Evolutionary conservation across 92 coral and sea anemone genomes (phyloP), one percentile per base, ranked within the genome.

Genomic region (Isaurus tuberculatus): DNA sequence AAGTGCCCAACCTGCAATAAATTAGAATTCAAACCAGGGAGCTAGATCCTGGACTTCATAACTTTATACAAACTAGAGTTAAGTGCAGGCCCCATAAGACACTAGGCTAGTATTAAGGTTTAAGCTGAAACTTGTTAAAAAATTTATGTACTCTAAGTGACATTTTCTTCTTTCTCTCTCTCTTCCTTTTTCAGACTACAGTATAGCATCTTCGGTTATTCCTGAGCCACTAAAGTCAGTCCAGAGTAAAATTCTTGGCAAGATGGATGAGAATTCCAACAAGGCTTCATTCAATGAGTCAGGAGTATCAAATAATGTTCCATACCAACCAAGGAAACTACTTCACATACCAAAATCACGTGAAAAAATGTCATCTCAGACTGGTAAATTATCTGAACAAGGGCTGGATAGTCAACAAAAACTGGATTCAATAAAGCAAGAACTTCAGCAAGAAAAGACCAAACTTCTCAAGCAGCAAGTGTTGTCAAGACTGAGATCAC

Each of bases 381-480:
- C n/a, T 57, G 36, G 49, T 13, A 77, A 60, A 34, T 14, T 58
- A 58, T 77, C 82, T 23, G 60, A 22, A 61, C 51, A 57, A 13
- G 70, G 34, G 14, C 23, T 30, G 8, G 49, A 71, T 78, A 80
- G 89, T 3, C 85, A 91, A 65, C 89, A 79, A 78, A 89, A 82
- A 29, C 85, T 93, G 60, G 95, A 93, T 72, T 69, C 80, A 48
- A 74, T 89, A 80, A 89, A 85, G 67, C 83, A 89, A 82, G 88
- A 91, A 44, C 70, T 93, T 8, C 85, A 86, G 58, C 83, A 87
- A 44, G 95, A 91, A 75, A 93, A 93, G 75, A 90, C 89, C 78
- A 93, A 87, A 73, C 28, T 75, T 19, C 84, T 93, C 46, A 91
- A 88, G 33, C 94, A 91, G 19, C 93, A 93, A 72, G 98, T 91